These are phyloP conservation scores for Lateolabrax maculatus DNA, from an alignment of 2,797 vertebrate genomes.

Conservation along the genomic window DNA sequence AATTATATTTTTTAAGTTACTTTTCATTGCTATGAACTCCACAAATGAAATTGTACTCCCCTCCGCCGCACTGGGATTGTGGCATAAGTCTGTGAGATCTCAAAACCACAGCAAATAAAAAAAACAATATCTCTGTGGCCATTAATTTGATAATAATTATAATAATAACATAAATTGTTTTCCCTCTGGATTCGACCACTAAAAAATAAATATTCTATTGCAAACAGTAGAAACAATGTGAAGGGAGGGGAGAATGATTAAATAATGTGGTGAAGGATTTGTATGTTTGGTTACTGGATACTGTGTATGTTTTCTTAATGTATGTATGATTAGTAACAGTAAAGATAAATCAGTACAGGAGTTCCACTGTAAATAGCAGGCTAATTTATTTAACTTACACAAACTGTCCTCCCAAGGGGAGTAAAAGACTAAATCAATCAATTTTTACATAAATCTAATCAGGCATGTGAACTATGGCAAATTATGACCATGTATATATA, in stretches of 20 bases:
- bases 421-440: not conserved
- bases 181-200: not conserved
- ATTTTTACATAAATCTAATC: not conserved
- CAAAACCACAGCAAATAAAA: not conserved
- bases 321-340: constrained; percentile 8
- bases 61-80: not conserved
- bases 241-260: constrained; percentile 2
- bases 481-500: not conserved
- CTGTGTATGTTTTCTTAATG: not conserved
- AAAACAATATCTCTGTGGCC: not conserved
- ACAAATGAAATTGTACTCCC: constrained; percentile 1
- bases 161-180: constrained; percentile 1
- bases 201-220: constrained; percentile 9
- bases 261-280: not conserved
- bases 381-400: not conserved
- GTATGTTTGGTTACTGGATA: not conserved
- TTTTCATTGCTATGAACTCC: constrained; percentile 24
- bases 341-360: not conserved
- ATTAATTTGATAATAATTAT: constrained; percentile 7
- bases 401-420: not conserved
- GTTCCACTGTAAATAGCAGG: not conserved
- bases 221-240: not conserved
- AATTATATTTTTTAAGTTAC: not conserved
- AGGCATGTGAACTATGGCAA: not conserved
- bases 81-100: not conserved